Conservation (phyloP, 2,797 vertebrate species). For the Nyctibius grandis region DNA sequence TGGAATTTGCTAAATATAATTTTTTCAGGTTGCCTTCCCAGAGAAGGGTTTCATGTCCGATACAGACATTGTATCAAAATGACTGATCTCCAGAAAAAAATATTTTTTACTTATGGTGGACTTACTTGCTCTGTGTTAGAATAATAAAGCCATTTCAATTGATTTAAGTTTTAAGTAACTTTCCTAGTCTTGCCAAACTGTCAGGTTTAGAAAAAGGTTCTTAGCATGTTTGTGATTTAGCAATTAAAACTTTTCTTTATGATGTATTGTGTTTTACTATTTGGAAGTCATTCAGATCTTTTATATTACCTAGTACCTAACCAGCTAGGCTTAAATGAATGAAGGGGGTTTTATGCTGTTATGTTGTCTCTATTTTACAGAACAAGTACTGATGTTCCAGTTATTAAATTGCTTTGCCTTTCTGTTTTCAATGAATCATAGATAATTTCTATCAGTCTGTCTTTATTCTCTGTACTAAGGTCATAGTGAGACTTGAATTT, state of each 20-base stretch:
- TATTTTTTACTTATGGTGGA: background rate
- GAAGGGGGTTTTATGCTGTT: background rate
- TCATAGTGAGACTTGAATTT: background rate
- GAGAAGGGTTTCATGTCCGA: background rate
- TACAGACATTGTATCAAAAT: background rate
- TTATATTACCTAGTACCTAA: background rate
- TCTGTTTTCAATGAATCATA: background rate
- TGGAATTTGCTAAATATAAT: background rate
- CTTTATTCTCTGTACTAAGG: background rate
- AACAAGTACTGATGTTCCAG: background rate
- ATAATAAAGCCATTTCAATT: background rate
- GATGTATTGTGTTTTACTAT: background rate
- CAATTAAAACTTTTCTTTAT: background rate
- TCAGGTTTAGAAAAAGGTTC: background rate
- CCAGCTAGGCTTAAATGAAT: background rate
- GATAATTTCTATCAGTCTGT: background rate
- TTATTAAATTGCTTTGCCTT: background rate
- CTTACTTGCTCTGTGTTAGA: background rate
- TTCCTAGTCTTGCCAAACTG: background rate
- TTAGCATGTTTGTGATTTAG: background rate
- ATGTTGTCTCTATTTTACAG: background rate
- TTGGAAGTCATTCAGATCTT: background rate
- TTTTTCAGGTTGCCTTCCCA: background rate
- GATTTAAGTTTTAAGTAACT: background rate
- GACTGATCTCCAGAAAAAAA: background rate